A percentile compares a stretch with the other conserved stretches of the same genome.
Conservation (phyloP, 1,140 invertebrate genomes). For the Hyposmocoma kahamanoa region DNA sequence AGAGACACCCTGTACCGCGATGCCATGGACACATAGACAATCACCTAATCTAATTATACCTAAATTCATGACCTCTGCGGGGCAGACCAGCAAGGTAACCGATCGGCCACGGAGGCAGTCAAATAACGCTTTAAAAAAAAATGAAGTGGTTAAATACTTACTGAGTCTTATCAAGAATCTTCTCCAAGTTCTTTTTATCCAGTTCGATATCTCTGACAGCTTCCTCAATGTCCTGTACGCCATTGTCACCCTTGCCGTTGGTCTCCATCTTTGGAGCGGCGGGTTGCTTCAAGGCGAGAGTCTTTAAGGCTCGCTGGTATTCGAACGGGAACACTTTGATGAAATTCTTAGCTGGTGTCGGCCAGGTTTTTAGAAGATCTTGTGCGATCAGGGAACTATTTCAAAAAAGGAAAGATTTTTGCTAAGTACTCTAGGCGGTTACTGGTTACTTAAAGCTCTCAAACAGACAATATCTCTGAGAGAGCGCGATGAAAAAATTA, state of each 20-base stretch:
- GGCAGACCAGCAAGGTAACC: no score
- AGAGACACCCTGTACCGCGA: no score
- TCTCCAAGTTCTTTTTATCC: conserved; percentile 86
- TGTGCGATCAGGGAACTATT: conserved; percentile 88
- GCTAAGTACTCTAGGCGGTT: no score
- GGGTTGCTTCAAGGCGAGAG: conserved; percentile 77
- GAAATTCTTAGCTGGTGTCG: conserved; percentile 85
- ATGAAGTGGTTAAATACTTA: no score
- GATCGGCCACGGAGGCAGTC: neutral
- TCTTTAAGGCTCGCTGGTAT: conserved; percentile 92
- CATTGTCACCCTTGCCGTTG: conserved; percentile 51
- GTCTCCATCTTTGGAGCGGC: conserved; percentile 32
- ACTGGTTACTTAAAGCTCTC: no score
- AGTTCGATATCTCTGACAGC: conserved; percentile 74
- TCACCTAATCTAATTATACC: no score
- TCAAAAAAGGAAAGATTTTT: no score
- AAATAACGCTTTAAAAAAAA: neutral
- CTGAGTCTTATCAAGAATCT: conserved; percentile 92
- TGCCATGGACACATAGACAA: no score
- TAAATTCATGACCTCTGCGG: no score
- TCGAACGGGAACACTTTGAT: conserved; percentile 99
- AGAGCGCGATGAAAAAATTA: neutral
- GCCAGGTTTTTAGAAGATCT: conserved; percentile 88
- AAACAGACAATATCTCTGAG: no score
- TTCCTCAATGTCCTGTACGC: conserved; percentile 66